These are phyloP conservation scores for Asteroscopus sphinx DNA, from an alignment of 2,888 invertebrate genomes.

Conservation along the genomic window DNA sequence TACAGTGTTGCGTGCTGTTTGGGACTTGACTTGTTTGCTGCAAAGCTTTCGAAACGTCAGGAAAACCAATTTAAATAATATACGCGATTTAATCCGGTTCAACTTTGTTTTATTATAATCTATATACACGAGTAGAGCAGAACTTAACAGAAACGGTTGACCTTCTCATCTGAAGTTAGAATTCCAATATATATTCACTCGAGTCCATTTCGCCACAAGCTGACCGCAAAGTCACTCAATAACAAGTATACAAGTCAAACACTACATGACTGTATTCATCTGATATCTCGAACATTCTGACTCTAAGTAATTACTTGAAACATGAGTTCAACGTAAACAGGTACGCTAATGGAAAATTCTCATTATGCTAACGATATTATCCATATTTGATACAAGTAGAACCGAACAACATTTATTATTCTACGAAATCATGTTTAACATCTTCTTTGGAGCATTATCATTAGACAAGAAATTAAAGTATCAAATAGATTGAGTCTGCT, in stretches of 20 bases:
- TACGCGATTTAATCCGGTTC: no score
- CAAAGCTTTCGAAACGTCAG: no score
- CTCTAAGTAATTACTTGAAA: constrained; percentile 53
- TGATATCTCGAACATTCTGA: constrained; percentile 29
- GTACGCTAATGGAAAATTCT: constrained; percentile 55
- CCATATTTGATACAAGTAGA: constrained; percentile 40
- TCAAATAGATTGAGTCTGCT: constrained; percentile 6
- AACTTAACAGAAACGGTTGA: no score
- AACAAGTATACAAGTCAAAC: constrained; percentile 4
- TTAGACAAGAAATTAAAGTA: neutral
- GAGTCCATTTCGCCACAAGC: neutral
- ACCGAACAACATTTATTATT: constrained; percentile 37
- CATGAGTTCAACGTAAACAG: constrained; percentile 39
- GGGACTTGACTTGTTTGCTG: no score
- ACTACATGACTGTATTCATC: constrained; percentile 6
- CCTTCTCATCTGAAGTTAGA: no score
- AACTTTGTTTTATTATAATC: no score
- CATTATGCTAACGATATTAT: constrained; percentile 47
- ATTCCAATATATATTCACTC: neutral
- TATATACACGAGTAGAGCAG: no score
- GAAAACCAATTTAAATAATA: no score
- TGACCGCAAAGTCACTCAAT: neutral
- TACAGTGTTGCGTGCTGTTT: no score
- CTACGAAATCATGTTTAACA: constrained; percentile 10
- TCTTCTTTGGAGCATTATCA: neutral